Percentiles rank a stretch among this genome's conserved stretches.
Conservation (phyloP, 2,797 vertebrate species). For the Mormyrops boulengeri region DNA sequence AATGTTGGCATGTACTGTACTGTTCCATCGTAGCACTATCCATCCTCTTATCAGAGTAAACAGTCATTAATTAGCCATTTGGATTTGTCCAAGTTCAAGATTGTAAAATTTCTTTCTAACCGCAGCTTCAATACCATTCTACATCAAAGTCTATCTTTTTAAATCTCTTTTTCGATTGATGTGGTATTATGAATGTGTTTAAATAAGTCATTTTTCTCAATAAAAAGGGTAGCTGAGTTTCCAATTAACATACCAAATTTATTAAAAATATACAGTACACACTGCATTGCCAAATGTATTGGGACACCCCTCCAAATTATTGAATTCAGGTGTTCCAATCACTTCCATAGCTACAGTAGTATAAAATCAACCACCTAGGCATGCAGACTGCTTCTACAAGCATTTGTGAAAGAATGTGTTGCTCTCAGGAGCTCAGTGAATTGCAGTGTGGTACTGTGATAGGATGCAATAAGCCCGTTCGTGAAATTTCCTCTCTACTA, state of each 20-base stretch:
- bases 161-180: not conserved
- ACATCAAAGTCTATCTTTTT: not conserved
- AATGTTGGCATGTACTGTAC: constrained; percentile 30
- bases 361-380: too few species aligned
- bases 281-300: too few species aligned
- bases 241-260: not conserved
- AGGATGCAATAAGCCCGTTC: too few species aligned
- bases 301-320: too few species aligned
- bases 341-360: too few species aligned
- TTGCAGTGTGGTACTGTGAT: too few species aligned
- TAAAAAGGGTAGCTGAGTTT: not conserved
- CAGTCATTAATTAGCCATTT: not conserved
- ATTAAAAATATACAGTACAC: not conserved
- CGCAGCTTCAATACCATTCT: not conserved
- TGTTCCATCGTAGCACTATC: not conserved
- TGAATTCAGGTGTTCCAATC: too few species aligned
- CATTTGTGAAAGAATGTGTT: too few species aligned
- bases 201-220: not conserved
- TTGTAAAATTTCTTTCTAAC: not conserved
- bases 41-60: not conserved
- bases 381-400: too few species aligned
- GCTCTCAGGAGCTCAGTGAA: too few species aligned
- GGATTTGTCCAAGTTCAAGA: not conserved
- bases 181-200: not conserved
- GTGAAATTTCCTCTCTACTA: too few species aligned